These are phyloP conservation scores for Brachypalpus laphriformis DNA, from an alignment of 2,888 invertebrate species.

Conservation along the genomic window DNA sequence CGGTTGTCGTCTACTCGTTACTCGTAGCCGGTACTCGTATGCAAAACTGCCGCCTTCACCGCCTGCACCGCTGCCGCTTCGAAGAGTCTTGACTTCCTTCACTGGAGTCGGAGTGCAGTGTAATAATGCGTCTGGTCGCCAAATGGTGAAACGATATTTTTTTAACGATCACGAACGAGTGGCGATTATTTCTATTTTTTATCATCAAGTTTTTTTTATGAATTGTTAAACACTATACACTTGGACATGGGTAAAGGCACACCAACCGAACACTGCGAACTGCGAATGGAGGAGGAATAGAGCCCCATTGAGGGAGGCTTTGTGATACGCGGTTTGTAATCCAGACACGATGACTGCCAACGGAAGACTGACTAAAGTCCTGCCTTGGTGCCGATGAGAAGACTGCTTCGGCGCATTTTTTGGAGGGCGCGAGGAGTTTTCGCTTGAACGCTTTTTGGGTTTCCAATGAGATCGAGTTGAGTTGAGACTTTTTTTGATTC, in stretches of 20 bases:
- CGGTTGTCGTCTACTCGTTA: conserved; percentile 26
- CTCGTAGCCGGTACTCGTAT: conserved; percentile 63
- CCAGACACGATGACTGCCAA: conserved; percentile 74
- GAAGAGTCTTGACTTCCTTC: conserved; percentile 55
- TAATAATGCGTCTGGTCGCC: conserved; percentile 65
- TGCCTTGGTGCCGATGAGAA: conserved; percentile 73
- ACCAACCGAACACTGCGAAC: conserved; percentile 2
- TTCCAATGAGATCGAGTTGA: conserved; percentile 71
- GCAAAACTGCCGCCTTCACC: conserved; percentile 65
- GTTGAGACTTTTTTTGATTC: conserved; percentile 31
- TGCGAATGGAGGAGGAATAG: conserved; percentile 7
- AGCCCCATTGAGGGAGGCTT: conserved; percentile 48
- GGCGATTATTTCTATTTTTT: conserved; percentile 47
- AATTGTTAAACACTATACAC: conserved; percentile 60
- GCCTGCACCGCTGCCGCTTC: conserved; percentile 27
- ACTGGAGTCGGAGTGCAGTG: conserved; percentile 13
- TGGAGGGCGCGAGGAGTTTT: conserved; percentile 71
- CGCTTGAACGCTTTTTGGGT: conserved; percentile 71
- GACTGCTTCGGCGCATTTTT: conserved; percentile 68
- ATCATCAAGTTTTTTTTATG: conserved; percentile 50
- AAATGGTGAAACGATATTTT: conserved; percentile 61
- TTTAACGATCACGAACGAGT: conserved; percentile 65
- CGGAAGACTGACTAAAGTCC: conserved; percentile 75
- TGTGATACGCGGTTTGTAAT: conserved; percentile 52
- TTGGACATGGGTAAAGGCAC: conserved; percentile 29